Percentiles rank a stretch among this genome's conserved stretches.
These are phyloP conservation scores for Drosophila parthenogenetica DNA, from an alignment of 2,888 invertebrate species.

Conservation along the genomic window DNA sequence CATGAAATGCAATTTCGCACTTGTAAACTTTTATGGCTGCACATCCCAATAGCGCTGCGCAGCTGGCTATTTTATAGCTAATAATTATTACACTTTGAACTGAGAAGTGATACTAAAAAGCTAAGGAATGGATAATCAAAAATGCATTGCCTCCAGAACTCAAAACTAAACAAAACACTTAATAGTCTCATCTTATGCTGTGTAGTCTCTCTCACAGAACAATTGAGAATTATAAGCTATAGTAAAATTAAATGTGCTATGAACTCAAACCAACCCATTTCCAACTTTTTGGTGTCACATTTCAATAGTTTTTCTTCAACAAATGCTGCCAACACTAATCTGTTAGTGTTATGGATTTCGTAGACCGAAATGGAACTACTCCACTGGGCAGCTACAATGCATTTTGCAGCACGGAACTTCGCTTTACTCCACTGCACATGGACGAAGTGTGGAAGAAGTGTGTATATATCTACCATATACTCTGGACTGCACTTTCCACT, in stretches of 20 bases:
- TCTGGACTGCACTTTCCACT: slow-evolving; percentile 8
- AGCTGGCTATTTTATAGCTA: slow-evolving; percentile 32
- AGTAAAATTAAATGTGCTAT: too few species aligned
- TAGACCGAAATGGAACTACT: slow-evolving; percentile 10
- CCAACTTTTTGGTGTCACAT: background rate
- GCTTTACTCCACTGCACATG: slow-evolving; percentile 30
- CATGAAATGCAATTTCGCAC: slow-evolving; percentile 80
- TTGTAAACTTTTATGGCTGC: slow-evolving; percentile 78
- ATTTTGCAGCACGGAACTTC: slow-evolving; percentile 24
- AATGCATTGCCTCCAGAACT: too few species aligned
- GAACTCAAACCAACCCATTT: background rate
- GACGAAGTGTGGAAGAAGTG: background rate
- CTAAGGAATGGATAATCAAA: too few species aligned
- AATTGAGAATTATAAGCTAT: too few species aligned
- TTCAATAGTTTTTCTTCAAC: too few species aligned
- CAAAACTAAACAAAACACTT: too few species aligned
- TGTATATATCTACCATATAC: background rate
- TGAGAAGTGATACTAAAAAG: too few species aligned
- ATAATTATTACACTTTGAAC: background rate
- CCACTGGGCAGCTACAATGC: slow-evolving; percentile 34
- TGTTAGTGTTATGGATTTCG: slow-evolving; percentile 19
- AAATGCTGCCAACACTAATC: slow-evolving; percentile 35
- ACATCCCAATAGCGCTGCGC: slow-evolving; percentile 37
- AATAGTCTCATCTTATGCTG: too few species aligned
- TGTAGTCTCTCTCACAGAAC: too few species aligned